Evolutionary conservation across 2,888 invertebrate genomes (phyloP), one percentile per base, ranked within the genome.

Genomic region (Caenorhabditis drosophilae): DNA sequence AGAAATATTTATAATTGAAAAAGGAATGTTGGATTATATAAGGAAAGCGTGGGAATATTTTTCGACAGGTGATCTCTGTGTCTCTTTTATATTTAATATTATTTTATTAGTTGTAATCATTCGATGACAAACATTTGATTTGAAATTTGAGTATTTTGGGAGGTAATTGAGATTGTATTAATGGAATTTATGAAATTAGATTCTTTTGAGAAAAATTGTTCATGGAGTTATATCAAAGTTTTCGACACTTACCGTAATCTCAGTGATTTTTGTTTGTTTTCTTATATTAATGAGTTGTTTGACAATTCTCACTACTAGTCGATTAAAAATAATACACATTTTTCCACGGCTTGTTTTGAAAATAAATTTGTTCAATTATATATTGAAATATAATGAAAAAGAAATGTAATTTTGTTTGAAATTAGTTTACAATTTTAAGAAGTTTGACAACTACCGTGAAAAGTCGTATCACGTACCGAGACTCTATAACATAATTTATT

Each of bases 171-270:
- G 49, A 56, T 56, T 52, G 22, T 42, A 49, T 57, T 63, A 63
- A 63, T 63, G 62, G 62, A 63, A 63, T 46, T 4, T 4, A 42
- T 63, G 62, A 63, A 63, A 63, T 63, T 57, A 57, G 62, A 63
- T 63, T 57, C 62, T 61, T 56, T 51, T 61, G 61, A 55, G 61
- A 61, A 51, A 61, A 51, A 45, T 44, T 55, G 49, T 23, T 31
- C 31, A 31, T 6, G 31, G n/a, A n/a, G n/a, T n/a, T n/a, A n/a
- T n/a, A n/a, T n/a, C n/a, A n/a, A n/a, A n/a, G n/a, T n/a, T n/a
- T n/a, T n/a, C n/a, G n/a, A n/a, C n/a, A n/a, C n/a, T n/a, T n/a
- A n/a, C n/a, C n/a, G n/a, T n/a, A n/a, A n/a, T n/a, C n/a, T n/a
- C n/a, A n/a, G n/a, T n/a, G n/a, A n/a, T n/a, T n/a, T n/a, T n/a